These are phyloP conservation scores for Hypomesus transpacificus DNA, from an alignment of 2,113 vertebrate species.

Conservation along the genomic window DNA sequence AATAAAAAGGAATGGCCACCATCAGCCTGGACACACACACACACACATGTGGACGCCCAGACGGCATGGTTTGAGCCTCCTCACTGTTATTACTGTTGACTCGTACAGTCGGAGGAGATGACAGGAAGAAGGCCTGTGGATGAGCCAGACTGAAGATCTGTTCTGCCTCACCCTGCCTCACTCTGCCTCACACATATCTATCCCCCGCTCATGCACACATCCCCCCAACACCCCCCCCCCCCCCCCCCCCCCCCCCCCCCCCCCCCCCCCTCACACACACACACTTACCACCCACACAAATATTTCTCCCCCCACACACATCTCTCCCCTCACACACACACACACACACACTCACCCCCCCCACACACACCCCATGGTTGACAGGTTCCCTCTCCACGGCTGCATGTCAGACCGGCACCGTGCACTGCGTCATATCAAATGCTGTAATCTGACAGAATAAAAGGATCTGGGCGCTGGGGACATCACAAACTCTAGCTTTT, in stretches of 20 bases:
- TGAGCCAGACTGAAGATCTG: conserved; percentile 95
- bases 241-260: too few relatives aligned
- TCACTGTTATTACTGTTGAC: conserved; percentile 99
- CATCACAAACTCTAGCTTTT: conserved; percentile 97
- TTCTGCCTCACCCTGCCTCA: conserved; percentile 77
- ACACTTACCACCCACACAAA: too few relatives aligned
- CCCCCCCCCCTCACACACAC: too few relatives aligned
- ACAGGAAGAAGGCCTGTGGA: conserved; percentile 86
- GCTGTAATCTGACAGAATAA: conserved; percentile 96
- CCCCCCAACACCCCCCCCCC: too few relatives aligned
- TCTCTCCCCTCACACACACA: too few relatives aligned
- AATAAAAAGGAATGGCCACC: conserved; percentile 94
- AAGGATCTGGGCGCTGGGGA: conserved; percentile 83
- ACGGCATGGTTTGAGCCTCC: conserved; percentile 46
- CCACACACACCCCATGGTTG: conserved; percentile 61
- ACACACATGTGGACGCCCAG: too few relatives aligned
- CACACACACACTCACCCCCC: too few relatives aligned
- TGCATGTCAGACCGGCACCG: conserved; percentile 83
- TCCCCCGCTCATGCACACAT: too few relatives aligned
- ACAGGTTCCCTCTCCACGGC: conserved; percentile 85
- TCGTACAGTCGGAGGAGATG: conserved; percentile 93
- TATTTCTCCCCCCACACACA: too few relatives aligned
- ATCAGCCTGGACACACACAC: conserved; percentile 79
- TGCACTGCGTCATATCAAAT: conserved; percentile 91
- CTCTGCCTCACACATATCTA: too few relatives aligned